Conservation (phyloP, 2,113 vertebrate species). For the Cinclus mexicanus region DNA sequence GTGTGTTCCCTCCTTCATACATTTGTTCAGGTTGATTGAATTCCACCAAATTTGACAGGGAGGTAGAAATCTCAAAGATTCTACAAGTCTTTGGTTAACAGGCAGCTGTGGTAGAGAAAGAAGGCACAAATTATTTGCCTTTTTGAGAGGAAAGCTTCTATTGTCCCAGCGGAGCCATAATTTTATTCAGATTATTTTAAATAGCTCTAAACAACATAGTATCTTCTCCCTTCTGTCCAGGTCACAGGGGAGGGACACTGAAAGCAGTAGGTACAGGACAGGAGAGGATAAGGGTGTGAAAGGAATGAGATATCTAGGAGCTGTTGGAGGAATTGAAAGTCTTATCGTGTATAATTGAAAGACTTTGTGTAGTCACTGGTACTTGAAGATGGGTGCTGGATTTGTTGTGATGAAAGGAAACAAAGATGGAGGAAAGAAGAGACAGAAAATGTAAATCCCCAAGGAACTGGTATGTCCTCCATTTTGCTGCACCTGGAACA, state of each 20-base stretch:
- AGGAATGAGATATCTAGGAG: rapidly evolving
- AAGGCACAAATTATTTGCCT: neutral
- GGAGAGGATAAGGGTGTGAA: neutral
- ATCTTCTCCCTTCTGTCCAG: neutral
- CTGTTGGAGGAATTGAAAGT: neutral
- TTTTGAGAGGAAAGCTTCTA: neutral
- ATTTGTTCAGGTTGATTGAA: neutral
- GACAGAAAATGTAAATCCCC: neutral
- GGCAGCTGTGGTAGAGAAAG: neutral
- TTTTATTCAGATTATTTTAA: neutral
- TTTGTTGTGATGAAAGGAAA: neutral
- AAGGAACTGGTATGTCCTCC: neutral
- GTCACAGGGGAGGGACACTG: neutral
- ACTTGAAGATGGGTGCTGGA: neutral
- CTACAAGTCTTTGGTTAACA: neutral
- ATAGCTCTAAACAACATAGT: neutral
- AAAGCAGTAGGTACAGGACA: neutral
- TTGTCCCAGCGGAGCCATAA: neutral
- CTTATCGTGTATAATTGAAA: neutral
- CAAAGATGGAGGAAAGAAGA: neutral
- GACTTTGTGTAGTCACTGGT: neutral
- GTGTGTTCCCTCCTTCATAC: neutral
- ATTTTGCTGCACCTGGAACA: neutral
- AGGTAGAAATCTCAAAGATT: neutral
- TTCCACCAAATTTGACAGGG: neutral